phyloP scores from a whole-genome alignment of 1,140 invertebrate species.

The Sminthurides bifidus region DNA sequence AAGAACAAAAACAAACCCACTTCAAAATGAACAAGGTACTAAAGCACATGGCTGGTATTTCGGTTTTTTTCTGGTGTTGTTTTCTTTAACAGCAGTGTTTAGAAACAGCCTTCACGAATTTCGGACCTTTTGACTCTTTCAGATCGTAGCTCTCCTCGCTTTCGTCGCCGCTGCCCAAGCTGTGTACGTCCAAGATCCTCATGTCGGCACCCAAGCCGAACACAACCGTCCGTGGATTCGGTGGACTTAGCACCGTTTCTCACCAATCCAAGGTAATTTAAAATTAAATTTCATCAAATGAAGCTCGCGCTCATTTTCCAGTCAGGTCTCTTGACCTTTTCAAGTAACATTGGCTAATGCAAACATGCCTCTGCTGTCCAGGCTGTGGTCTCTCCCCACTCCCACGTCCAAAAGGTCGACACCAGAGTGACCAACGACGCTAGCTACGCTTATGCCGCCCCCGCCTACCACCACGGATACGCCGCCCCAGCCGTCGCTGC shows the following conservation, averaged over 20 bases:
- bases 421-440: constrained; percentile 37
- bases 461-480: constrained; percentile 20
- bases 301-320: too few relatives aligned
- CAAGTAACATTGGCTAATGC: neutral
- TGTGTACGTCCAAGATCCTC: neutral
- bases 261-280: constrained; percentile 24
- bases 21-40: too few relatives aligned
- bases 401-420: constrained; percentile 36
- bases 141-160: constrained; percentile 11
- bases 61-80: too few relatives aligned
- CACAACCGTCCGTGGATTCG: constrained; percentile 24
- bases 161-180: constrained; percentile 3
- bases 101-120: too few relatives aligned
- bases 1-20: too few relatives aligned
- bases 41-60: too few relatives aligned
- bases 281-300: neutral
- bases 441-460: constrained; percentile 8
- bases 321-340: neutral
- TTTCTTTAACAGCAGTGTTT: too few relatives aligned
- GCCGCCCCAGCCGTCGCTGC: constrained; percentile 25
- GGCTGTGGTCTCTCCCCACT: constrained; percentile 32
- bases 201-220: constrained; percentile 21
- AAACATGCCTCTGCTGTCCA: constrained; percentile 2
- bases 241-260: constrained; percentile 23
- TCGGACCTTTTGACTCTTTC: neutral